Percentiles rank a stretch among this genome's conserved stretches.
Evolutionary conservation across 2,888 invertebrate species (phyloP).

Genomic region (Zhengitettix transpicula): DNA sequence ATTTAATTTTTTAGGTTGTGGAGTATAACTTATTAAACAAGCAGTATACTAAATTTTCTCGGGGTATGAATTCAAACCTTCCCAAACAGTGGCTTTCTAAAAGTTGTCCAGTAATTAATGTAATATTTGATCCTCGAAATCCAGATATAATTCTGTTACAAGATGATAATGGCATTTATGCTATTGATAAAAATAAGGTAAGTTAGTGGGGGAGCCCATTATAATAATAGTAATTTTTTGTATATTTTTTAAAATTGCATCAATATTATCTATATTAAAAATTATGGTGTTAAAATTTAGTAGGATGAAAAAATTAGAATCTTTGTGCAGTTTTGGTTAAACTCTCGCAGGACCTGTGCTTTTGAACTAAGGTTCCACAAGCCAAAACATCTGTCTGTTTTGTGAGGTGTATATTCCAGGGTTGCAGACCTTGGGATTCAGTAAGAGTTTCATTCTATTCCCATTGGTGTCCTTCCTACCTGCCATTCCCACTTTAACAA

Average conservation of each 20-base stretch:
- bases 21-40: constrained; percentile 53
- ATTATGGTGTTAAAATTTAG: no score
- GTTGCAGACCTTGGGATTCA: no score
- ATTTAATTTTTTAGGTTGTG: constrained; percentile 35
- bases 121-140: constrained; percentile 43
- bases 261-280: background rate
- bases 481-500: no score
- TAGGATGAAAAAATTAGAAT: no score
- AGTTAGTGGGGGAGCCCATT: constrained; percentile 8
- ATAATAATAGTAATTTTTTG: background rate
- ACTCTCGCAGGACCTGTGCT: no score
- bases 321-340: no score
- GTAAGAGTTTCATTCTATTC: no score
- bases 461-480: no score
- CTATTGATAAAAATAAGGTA: constrained; percentile 38
- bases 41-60: constrained; percentile 45
- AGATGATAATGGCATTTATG: constrained; percentile 52
- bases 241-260: background rate
- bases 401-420: no score
- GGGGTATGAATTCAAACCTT: constrained; percentile 30
- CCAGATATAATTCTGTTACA: constrained; percentile 50
- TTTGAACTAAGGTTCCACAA: no score
- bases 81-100: constrained; percentile 41
- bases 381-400: no score
- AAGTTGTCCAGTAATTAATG: constrained; percentile 38